These are phyloP conservation scores for Pluvianellus socialis DNA, from an alignment of 2,113 vertebrate genomes.

Conservation along the genomic window DNA sequence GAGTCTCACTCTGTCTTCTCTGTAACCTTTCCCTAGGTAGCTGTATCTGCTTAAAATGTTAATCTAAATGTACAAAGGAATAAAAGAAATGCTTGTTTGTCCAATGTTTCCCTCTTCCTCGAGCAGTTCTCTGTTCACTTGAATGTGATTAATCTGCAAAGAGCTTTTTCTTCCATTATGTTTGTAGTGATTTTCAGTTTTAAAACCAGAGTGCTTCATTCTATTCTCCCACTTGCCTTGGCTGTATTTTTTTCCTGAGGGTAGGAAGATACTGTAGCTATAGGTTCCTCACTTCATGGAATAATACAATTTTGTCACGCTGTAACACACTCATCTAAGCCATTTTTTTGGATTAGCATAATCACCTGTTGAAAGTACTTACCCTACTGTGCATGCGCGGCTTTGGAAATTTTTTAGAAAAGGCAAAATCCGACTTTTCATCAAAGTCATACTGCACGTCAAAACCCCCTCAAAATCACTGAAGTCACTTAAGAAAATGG, in stretches of 20 bases:
- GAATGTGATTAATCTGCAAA: not conserved
- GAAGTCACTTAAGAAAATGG: not conserved
- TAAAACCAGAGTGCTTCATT: not conserved
- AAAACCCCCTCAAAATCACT: fast-evolving
- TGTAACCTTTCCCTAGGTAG: not conserved
- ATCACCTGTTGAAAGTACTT: not conserved
- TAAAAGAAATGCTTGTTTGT: not conserved
- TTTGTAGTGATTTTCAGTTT: not conserved
- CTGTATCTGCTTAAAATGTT: not conserved
- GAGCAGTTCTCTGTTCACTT: not conserved
- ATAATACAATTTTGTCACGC: not conserved
- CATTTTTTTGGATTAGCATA: not conserved
- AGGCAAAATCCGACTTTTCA: not conserved
- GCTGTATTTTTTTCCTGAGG: not conserved
- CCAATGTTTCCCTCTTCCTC: not conserved
- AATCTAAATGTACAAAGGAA: not conserved
- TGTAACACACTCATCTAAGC: not conserved
- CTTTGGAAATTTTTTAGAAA: not conserved
- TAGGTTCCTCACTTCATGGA: not conserved
- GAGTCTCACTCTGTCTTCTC: not conserved
- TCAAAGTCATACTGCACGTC: fast-evolving
- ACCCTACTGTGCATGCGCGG: not conserved
- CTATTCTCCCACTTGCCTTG: not conserved
- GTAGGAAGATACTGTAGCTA: not conserved
- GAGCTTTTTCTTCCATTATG: not conserved